Evolutionary conservation across 2,888 invertebrate genomes (phyloP).

Genomic region (Boloria selene): DNA sequence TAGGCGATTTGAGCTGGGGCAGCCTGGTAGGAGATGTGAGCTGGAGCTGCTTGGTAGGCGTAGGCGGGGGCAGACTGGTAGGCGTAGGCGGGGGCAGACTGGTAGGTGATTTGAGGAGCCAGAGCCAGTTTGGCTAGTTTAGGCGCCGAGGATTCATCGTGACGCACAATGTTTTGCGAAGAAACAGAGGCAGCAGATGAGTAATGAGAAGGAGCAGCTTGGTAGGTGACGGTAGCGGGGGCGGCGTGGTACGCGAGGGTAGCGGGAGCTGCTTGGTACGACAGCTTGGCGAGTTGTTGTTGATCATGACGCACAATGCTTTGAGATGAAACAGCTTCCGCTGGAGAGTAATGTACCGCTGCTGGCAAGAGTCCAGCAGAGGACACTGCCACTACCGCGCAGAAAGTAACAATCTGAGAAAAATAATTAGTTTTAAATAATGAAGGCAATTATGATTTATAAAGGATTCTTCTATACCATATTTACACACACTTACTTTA

Average conservation of each 20-base stretch:
- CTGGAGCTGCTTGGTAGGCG: constrained; percentile 52
- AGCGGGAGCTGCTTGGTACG: constrained; percentile 48
- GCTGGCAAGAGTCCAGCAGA: constrained; percentile 54
- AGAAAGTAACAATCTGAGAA: constrained; percentile 47
- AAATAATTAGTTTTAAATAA: constrained; percentile 5
- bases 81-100: constrained; percentile 44
- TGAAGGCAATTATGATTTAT: neutral
- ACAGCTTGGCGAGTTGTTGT: constrained; percentile 43
- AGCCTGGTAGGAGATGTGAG: constrained; percentile 33
- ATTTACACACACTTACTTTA: constrained; percentile 31
- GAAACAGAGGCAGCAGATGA: constrained; percentile 58
- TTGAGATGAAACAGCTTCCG: constrained; percentile 60
- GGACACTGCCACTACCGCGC: constrained; percentile 49
- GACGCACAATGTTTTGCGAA: constrained; percentile 61
- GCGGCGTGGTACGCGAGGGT: constrained; percentile 43
- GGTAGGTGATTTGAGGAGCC: constrained; percentile 44
- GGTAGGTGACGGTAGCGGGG: constrained; percentile 31
- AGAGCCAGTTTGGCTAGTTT: constrained; percentile 49
- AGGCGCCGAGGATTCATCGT: constrained; percentile 49
- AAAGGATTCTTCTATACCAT: neutral
- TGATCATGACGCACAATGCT: constrained; percentile 62
- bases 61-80: constrained; percentile 48
- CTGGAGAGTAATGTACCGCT: constrained; percentile 61
- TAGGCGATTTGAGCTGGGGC: constrained; percentile 39
- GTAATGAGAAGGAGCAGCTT: constrained; percentile 50